Conservation (phyloP, 1,140 invertebrate genomes). For the Macrosteles quadrilineatus region DNA sequence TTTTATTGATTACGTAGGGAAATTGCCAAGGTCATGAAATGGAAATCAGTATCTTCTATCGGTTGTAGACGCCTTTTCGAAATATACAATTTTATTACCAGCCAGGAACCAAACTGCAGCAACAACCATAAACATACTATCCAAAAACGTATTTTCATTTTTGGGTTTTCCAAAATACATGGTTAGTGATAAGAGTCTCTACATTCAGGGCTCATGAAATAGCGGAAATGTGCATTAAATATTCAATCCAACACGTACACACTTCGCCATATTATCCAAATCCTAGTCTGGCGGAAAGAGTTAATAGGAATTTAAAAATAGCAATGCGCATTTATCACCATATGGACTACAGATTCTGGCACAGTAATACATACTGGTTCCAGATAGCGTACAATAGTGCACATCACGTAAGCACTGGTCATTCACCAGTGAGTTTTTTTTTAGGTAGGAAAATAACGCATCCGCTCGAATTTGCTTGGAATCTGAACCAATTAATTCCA, state of each 20-base stretch:
- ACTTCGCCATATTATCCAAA: slow-evolving; percentile 7
- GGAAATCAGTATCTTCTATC: not conserved
- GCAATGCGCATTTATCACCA: not conserved
- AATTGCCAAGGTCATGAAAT: not conserved
- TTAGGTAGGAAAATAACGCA: not conserved
- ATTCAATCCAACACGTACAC: not conserved
- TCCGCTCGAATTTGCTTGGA: not conserved
- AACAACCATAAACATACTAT: not conserved
- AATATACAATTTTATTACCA: not conserved
- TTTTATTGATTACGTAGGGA: not conserved
- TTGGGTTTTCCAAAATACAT: slow-evolving; percentile 4
- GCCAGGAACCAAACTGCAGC: not conserved
- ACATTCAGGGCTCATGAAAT: not conserved
- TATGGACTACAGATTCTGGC: not conserved
- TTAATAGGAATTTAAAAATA: not conserved
- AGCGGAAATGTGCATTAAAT: not conserved
- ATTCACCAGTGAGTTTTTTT: not conserved
- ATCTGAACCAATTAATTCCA: not conserved
- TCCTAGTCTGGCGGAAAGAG: not conserved
- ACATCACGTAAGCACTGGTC: not conserved
- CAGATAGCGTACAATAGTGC: slow-evolving; percentile 3
- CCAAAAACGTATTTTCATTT: not conserved
- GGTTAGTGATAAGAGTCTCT: not conserved
- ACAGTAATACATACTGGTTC: slow-evolving; percentile 1
- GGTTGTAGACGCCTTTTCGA: slow-evolving; percentile 6